A percentile compares a stretch with the other conserved stretches of the same genome.
Conservation (phyloP, 2,113 vertebrate genomes). For the Lota lota region DNA sequence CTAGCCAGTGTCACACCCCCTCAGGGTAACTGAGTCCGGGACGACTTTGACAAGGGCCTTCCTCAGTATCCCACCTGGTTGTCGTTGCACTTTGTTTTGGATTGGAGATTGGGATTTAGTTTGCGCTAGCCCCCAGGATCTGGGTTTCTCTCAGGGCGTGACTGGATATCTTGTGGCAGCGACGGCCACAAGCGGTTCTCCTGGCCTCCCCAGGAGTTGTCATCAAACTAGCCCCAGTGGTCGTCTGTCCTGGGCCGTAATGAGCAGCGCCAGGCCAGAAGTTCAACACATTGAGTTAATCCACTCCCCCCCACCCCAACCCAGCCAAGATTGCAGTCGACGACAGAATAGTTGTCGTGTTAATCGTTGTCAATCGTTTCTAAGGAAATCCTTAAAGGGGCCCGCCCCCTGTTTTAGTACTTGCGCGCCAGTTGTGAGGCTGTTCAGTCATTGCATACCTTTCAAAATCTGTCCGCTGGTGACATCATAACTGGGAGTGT, state of each 20-base stretch:
- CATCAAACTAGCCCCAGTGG: neutral
- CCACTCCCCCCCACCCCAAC: constrained; percentile 16
- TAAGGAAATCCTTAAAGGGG: no score
- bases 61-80: constrained; percentile 45
- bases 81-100: constrained; percentile 44
- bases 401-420: no score
- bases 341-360: no score
- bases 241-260: constrained; percentile 32
- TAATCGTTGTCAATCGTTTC: no score
- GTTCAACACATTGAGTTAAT: constrained; percentile 48
- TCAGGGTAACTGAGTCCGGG: constrained; percentile 28
- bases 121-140: constrained; percentile 19
- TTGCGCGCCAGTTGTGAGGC: no score
- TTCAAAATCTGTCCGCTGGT: no score
- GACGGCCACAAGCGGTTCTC: no score
- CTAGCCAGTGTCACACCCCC: constrained; percentile 12
- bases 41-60: no score
- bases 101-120: constrained; percentile 53
- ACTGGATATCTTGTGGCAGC: constrained; percentile 12
- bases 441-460: no score
- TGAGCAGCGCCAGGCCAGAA: constrained; percentile 58
- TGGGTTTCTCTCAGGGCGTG: constrained; percentile 18
- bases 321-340: constrained; percentile 29
- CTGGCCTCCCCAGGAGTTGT: no score
- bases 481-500: no score